These are phyloP conservation scores for Drosophila neonasuta DNA, from an alignment of 2,888 invertebrate genomes.

Conservation along the genomic window DNA sequence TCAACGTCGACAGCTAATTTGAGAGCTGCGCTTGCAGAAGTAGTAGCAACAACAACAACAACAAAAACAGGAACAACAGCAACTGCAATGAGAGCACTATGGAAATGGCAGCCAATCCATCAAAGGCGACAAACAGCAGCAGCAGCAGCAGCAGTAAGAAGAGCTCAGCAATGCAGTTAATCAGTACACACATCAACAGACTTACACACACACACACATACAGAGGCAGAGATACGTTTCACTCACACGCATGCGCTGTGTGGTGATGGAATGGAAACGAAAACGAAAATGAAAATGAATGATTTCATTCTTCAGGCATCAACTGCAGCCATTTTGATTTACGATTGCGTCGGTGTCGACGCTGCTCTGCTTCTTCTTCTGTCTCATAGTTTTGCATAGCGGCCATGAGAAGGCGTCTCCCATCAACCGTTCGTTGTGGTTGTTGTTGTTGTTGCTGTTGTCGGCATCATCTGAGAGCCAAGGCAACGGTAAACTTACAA, in stretches of 20 bases:
- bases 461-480: constrained; percentile 61
- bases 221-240: constrained; percentile 24
- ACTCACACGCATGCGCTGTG: constrained; percentile 71
- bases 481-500: constrained; percentile 65
- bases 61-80: constrained; percentile 27
- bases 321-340: constrained; percentile 82
- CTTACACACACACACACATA: constrained; percentile 24
- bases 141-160: constrained; percentile 38
- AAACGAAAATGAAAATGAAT: constrained; percentile 65
- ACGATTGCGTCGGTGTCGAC: constrained; percentile 68
- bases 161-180: constrained; percentile 61
- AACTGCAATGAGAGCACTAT: constrained; percentile 17
- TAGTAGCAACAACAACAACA: constrained; percentile 33
- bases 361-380: constrained; percentile 25
- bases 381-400: constrained; percentile 53
- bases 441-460: constrained; percentile 30
- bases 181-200: constrained; percentile 42
- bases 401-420: constrained; percentile 70
- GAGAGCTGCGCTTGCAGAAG: constrained; percentile 19
- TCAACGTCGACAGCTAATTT: constrained; percentile 25
- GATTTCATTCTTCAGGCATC: constrained; percentile 77
- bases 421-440: constrained; percentile 49
- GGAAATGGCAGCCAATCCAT: constrained; percentile 53
- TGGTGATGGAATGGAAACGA: constrained; percentile 48
- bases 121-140: constrained; percentile 40